phyloP scores from a whole-genome alignment of 1,140 invertebrate species.

The Nasonia giraulti region DNA sequence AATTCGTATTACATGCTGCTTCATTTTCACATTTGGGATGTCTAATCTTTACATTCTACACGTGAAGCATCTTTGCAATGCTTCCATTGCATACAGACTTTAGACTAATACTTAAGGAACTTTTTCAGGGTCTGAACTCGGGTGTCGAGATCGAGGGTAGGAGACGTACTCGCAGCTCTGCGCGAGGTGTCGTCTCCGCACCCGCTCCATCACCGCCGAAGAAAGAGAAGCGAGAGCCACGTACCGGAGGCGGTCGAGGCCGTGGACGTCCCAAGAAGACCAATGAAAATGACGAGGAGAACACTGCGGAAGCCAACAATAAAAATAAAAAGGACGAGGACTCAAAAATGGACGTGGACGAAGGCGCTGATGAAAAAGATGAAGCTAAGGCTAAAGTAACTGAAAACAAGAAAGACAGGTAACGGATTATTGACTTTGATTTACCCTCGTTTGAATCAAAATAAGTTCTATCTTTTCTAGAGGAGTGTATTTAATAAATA shows the following conservation, averaged over 20 bases:
- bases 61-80: not conserved
- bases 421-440: not conserved
- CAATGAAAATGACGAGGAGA: conserved; percentile 66
- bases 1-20: not conserved
- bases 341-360: conserved; percentile 70
- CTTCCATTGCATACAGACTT: not conserved
- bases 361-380: conserved; percentile 64
- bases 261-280: conserved; percentile 70
- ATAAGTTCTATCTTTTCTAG: not conserved
- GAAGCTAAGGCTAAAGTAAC: conserved; percentile 25
- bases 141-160: conserved; percentile 71
- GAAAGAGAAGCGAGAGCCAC: conserved; percentile 71
- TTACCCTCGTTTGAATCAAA: not conserved
- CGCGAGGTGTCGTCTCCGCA: conserved; percentile 66
- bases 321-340: conserved; percentile 67
- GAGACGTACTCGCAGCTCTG: conserved; percentile 73
- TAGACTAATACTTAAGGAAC: not conserved
- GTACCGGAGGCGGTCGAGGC: conserved; percentile 65
- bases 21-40: too few species aligned
- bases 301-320: conserved; percentile 67
- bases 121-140: conserved; percentile 67
- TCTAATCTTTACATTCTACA: too few species aligned
- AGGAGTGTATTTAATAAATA: not conserved
- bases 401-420: conserved; percentile 50
- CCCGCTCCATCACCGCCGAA: conserved; percentile 71